A percentile compares a stretch with the other conserved stretches of the same genome.
Conservation (phyloP, 2,113 vertebrate species). For the Carollia perspicillata region DNA sequence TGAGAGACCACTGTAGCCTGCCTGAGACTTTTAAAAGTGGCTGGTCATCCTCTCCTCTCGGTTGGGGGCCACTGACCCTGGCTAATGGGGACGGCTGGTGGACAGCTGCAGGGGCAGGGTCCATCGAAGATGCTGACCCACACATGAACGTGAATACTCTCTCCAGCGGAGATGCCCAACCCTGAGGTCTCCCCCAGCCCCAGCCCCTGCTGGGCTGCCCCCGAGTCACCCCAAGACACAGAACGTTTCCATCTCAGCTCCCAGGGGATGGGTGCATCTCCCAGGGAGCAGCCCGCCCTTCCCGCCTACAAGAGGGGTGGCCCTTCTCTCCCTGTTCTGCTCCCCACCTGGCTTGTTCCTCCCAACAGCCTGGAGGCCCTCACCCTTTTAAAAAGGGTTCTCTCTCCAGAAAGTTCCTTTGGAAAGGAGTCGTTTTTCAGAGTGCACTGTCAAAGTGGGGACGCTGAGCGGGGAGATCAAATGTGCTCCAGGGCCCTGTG, state of each 20-base stretch:
- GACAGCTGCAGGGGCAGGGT: background rate
- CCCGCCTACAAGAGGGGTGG: rapidly evolving
- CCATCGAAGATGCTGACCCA: background rate
- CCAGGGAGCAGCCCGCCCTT: background rate
- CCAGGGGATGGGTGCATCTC: no score
- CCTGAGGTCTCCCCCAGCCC: background rate
- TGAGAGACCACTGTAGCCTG: background rate
- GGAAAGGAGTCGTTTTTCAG: background rate
- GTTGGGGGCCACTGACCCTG: rapidly evolving
- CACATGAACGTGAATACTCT: rapidly evolving
- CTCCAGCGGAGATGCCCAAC: rapidly evolving
- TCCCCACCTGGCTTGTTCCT: no score
- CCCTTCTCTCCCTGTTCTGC: background rate
- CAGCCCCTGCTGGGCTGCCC: background rate
- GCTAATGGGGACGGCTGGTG: background rate
- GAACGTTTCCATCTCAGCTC: background rate
- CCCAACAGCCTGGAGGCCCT: background rate
- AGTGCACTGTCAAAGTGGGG: background rate
- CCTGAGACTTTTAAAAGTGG: background rate
- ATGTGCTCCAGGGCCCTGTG: background rate
- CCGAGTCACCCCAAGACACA: background rate
- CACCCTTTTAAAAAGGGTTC: background rate
- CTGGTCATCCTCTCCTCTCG: background rate
- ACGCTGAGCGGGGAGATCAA: background rate
- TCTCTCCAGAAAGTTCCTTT: background rate